A percentile compares a stretch with the other conserved stretches of the same genome.
Evolutionary conservation across 2,113 vertebrate genomes (phyloP).

Genomic region (Promerops cafer): DNA sequence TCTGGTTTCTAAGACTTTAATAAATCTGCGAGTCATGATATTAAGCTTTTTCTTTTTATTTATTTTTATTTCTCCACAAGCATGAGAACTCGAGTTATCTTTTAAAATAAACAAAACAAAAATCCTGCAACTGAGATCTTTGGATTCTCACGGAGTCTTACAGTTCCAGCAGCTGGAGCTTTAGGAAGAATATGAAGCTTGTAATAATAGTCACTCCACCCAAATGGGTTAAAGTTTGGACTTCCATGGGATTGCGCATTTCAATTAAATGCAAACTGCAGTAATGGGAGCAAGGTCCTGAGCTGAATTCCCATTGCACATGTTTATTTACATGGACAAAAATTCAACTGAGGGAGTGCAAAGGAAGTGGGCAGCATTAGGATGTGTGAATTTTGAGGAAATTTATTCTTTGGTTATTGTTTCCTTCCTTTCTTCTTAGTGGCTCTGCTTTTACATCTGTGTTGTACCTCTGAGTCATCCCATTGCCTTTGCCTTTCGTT

Average conservation of each 20-base stretch:
- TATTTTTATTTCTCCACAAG: background rate
- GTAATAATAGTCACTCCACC: background rate
- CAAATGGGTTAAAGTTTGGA: conserved; percentile 18
- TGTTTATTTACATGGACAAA: background rate
- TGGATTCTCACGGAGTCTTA: background rate
- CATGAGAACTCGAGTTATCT: conserved; percentile 15
- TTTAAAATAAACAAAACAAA: conserved; percentile 25
- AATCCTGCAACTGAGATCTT: background rate
- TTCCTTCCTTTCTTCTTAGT: background rate
- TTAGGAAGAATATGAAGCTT: background rate
- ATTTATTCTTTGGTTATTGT: background rate
- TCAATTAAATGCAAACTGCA: background rate
- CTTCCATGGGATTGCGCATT: conserved; percentile 1
- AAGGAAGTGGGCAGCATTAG: background rate
- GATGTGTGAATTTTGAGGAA: background rate
- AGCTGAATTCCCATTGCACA: conserved; percentile 15
- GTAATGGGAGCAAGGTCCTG: background rate
- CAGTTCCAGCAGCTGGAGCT: background rate
- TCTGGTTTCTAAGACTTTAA: background rate
- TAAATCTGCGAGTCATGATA: background rate
- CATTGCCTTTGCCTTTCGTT: background rate
- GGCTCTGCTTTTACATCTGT: background rate
- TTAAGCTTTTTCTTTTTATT: background rate
- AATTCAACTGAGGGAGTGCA: background rate
- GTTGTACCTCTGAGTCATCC: background rate